Evolutionary conservation across 2,113 vertebrate genomes (phyloP).

Genomic region (Rhinolophus sinicus): DNA sequence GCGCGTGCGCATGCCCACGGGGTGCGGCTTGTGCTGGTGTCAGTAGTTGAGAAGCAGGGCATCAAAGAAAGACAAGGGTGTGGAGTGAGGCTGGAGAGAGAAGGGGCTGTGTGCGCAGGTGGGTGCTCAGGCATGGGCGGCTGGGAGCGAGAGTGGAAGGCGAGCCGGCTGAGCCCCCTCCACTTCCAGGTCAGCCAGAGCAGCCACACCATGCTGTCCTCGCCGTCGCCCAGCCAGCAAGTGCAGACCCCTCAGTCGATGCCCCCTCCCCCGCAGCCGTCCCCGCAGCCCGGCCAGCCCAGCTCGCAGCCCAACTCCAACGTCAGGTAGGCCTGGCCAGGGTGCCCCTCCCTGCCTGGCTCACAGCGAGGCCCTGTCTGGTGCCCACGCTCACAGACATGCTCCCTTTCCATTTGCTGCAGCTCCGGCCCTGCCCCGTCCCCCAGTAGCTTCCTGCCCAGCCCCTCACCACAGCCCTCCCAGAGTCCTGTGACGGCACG

Average conservation of each 20-base stretch:
- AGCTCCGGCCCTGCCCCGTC: conserved; percentile 97
- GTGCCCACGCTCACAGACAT: background rate
- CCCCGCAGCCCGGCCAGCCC: conserved; percentile 93
- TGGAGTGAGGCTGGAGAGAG: background rate
- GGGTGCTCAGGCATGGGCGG: background rate
- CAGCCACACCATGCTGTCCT: conserved; percentile 92
- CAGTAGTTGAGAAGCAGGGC: background rate
- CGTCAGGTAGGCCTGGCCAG: conserved; percentile 88
- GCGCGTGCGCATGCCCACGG: rapidly evolving
- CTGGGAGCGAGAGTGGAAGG: background rate
- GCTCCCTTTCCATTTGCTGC: conserved; percentile 54
- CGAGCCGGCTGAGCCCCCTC: background rate
- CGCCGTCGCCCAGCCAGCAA: conserved; percentile 94
- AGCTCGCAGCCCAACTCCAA: conserved; percentile 95
- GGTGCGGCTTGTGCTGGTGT: background rate
- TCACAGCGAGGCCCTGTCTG: background rate
- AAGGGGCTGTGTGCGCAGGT: background rate
- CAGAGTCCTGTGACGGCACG: conserved; percentile 94
- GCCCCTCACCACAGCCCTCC: conserved; percentile 96
- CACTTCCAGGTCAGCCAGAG: conserved; percentile 89
- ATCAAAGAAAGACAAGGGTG: background rate
- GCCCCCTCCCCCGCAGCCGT: conserved; percentile 95
- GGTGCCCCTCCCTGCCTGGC: background rate
- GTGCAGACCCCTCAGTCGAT: conserved; percentile 93
- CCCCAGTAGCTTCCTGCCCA: conserved; percentile 97